Conservation (phyloP, 2,888 invertebrate genomes). For the Dryococelus australis region DNA sequence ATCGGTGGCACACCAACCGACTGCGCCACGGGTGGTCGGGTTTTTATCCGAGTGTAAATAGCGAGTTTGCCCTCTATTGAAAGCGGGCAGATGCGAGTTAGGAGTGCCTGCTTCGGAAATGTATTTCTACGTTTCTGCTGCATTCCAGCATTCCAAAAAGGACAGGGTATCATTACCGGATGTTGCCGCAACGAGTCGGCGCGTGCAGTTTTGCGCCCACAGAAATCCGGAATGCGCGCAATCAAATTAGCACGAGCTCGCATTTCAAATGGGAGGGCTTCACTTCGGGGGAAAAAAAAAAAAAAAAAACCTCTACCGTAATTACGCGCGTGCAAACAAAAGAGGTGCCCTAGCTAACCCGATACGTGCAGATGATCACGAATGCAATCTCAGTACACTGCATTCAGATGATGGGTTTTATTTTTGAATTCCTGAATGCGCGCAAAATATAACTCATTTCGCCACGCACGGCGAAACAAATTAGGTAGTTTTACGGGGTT, state of each 20-base stretch:
- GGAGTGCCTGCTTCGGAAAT: not conserved
- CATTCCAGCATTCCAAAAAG: not conserved
- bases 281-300: not conserved
- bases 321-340: not conserved
- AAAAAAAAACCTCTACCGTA: not conserved
- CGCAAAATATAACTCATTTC: no score
- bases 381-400: not conserved
- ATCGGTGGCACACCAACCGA: no score
- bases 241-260: not conserved
- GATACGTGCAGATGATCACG: not conserved
- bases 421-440: no score
- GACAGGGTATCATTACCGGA: not conserved
- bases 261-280: not conserved
- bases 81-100: not conserved
- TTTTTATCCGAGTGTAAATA: not conserved
- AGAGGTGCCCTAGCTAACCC: not conserved
- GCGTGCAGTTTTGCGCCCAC: not conserved
- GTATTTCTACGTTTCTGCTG: not conserved
- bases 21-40: no score
- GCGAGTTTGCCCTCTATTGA: not conserved
- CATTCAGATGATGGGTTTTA: not conserved
- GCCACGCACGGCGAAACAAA: no score
- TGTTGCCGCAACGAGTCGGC: not conserved
- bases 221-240: not conserved
- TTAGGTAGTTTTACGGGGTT: no score